phyloP scores from a whole-genome alignment of 2,888 invertebrate species.

The Dicranocentrus wangi region DNA sequence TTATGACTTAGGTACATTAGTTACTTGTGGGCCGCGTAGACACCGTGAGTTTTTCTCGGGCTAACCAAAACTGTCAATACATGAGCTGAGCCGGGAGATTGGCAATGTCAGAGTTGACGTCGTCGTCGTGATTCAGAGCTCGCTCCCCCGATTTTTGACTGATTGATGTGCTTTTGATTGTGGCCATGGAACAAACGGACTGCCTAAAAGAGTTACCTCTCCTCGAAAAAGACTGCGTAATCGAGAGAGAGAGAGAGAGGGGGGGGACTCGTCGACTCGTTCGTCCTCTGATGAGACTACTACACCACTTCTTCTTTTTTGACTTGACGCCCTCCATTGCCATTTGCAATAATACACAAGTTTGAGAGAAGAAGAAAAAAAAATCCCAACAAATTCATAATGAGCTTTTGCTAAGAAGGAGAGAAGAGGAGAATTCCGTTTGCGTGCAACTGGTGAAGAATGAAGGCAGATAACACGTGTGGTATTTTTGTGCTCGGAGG shows the following conservation, averaged over 20 bases:
- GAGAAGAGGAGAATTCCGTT: not conserved
- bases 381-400: slow-evolving; percentile 11
- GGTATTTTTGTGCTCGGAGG: too few relatives aligned
- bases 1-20: too few relatives aligned
- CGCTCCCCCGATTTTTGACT: slow-evolving; percentile 6
- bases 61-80: slow-evolving; percentile 10
- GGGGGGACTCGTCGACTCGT: too few relatives aligned
- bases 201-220: too few relatives aligned
- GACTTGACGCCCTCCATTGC: not conserved
- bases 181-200: not conserved
- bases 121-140: slow-evolving; percentile 1
- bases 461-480: too few relatives aligned
- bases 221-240: not conserved
- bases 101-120: slow-evolving; percentile 1
- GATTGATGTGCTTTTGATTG: slow-evolving; percentile 32
- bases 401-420: slow-evolving; percentile 1
- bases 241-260: too few relatives aligned
- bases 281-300: too few relatives aligned
- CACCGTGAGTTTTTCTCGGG: too few relatives aligned
- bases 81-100: slow-evolving; percentile 1
- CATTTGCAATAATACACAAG: not conserved
- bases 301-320: too few relatives aligned
- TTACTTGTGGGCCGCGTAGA: too few relatives aligned
- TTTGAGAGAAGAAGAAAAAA: too few relatives aligned
- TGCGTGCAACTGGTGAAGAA: not conserved